Evolutionary conservation across 2,888 invertebrate species (phyloP).

Genomic region (Beris chalybata): DNA sequence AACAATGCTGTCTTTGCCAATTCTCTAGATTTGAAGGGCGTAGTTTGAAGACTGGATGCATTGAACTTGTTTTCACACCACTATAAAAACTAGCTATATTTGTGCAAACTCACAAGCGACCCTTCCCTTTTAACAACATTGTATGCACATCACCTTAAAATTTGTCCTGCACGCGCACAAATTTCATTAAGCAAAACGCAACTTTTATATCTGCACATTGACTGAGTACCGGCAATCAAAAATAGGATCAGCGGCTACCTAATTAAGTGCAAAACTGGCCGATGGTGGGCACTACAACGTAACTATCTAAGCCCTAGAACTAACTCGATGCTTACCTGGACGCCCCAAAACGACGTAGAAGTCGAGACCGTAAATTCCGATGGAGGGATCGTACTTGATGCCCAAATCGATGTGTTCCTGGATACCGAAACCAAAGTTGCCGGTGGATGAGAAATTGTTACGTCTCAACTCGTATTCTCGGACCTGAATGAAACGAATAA

Average conservation of each 20-base stretch:
- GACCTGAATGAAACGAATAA: conserved; percentile 61
- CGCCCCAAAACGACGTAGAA: conserved; percentile 98
- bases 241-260: conserved; percentile 45
- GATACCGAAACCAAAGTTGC: conserved; percentile 99
- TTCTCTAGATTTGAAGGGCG: too few species aligned
- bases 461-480: conserved; percentile 98
- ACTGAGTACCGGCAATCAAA: conserved; percentile 49
- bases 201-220: conserved; percentile 49
- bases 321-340: conserved; percentile 71
- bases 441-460: conserved; percentile 95
- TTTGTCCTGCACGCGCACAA: conserved; percentile 29
- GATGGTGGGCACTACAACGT: neutral
- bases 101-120: too few species aligned
- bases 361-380: conserved; percentile 99
- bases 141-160: conserved; percentile 41
- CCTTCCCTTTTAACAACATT: conserved; percentile 15
- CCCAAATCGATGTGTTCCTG: conserved; percentile 99
- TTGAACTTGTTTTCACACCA: too few species aligned
- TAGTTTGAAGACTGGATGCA: too few species aligned
- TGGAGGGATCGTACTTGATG: conserved; percentile 96
- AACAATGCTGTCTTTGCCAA: too few species aligned
- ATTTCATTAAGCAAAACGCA: conserved; percentile 41
- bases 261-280: conserved; percentile 51
- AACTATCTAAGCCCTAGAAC: neutral
- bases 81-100: too few species aligned